Percentiles rank a stretch among this genome's conserved stretches.
These are phyloP conservation scores for Lateolabrax maculatus DNA, from an alignment of 2,797 vertebrate genomes.

Conservation along the genomic window DNA sequence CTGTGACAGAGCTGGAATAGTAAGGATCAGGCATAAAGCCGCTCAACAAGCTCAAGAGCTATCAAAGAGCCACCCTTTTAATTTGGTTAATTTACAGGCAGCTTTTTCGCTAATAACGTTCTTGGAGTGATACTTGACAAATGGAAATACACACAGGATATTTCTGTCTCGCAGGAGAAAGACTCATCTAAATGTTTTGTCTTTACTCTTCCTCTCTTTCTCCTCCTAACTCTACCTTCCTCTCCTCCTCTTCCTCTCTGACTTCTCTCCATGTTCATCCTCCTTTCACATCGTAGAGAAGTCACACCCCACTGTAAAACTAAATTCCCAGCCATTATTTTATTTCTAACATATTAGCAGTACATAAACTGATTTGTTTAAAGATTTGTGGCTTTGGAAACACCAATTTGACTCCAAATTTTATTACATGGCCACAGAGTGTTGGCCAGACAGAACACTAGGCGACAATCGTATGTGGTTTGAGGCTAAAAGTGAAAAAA, in stretches of 20 bases:
- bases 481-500: conserved; percentile 59
- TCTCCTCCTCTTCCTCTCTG: background rate
- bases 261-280: conserved; percentile 13
- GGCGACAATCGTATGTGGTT: conserved; percentile 79
- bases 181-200: conserved; percentile 53
- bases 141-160: conserved; percentile 78
- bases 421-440: conserved; percentile 74
- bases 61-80: conserved; percentile 79
- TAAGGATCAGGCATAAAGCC: conserved; percentile 79
- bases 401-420: conserved; percentile 75
- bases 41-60: conserved; percentile 81
- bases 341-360: conserved; percentile 83
- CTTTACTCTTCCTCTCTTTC: conserved; percentile 6
- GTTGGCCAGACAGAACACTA: conserved; percentile 69
- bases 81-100: conserved; percentile 84
- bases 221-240: background rate
- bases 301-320: conserved; percentile 73
- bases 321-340: conserved; percentile 68
- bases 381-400: conserved; percentile 83
- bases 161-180: conserved; percentile 72
- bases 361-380: conserved; percentile 87
- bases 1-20: conserved; percentile 79
- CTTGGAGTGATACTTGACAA: conserved; percentile 85
- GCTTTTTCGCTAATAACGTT: conserved; percentile 80
- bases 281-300: conserved; percentile 21